Evolutionary conservation across 2,888 invertebrate species (phyloP).

Genomic region (Brachyopa scutellaris): DNA sequence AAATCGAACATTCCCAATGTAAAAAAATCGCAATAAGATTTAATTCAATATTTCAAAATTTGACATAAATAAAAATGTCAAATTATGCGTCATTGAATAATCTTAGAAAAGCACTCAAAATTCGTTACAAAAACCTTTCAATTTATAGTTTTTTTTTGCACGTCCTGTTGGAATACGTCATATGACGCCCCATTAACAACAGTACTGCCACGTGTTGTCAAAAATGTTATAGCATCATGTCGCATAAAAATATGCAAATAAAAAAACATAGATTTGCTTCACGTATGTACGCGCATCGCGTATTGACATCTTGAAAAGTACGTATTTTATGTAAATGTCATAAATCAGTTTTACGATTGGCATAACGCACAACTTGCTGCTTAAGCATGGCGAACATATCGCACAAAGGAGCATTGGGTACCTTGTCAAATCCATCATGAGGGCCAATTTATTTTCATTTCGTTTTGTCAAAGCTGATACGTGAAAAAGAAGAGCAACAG

Average conservation of each 20-base stretch:
- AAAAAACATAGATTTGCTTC: conserved; percentile 1
- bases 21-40: no score
- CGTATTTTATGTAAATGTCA: conserved; percentile 30
- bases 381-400: conserved; percentile 16
- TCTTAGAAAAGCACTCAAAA: no score
- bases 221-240: background rate
- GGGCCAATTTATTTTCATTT: conserved; percentile 61
- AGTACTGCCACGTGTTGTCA: background rate
- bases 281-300: background rate
- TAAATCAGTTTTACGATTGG: conserved; percentile 54
- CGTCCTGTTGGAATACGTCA: no score
- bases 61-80: no score
- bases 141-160: no score
- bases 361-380: conserved; percentile 32
- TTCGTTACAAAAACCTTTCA: no score
- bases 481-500: background rate
- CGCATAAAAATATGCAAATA: conserved; percentile 37
- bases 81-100: no score
- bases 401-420: background rate
- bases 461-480: background rate
- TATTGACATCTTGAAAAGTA: conserved; percentile 37
- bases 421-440: conserved; percentile 32
- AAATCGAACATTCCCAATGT: no score
- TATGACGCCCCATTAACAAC: no score
- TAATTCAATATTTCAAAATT: no score